A percentile compares a stretch with the other conserved stretches of the same genome.
Evolutionary conservation across 2,113 vertebrate species (phyloP).

Genomic region (Pteropus alecto): DNA sequence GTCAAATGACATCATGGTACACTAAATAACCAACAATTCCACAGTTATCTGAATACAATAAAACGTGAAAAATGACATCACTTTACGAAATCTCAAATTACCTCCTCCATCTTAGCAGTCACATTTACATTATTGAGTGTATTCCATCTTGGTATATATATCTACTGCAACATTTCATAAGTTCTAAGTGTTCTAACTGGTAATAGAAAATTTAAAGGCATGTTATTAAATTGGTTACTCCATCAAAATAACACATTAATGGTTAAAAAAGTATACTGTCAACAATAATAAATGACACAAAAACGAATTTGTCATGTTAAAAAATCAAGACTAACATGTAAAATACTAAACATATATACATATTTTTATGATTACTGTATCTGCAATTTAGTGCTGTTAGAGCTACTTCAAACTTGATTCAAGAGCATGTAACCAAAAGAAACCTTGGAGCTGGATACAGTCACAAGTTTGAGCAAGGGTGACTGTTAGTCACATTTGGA

Average conservation of each 20-base stretch:
- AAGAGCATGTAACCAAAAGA: not conserved
- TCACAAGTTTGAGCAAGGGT: not conserved
- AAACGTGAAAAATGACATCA: not conserved
- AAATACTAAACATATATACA: not conserved
- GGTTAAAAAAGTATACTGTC: not conserved
- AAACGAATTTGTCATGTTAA: not conserved
- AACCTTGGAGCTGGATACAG: not conserved
- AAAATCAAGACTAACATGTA: not conserved
- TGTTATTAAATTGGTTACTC: not conserved
- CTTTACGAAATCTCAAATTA: not conserved
- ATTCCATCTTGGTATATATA: not conserved
- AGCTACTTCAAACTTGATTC: not conserved
- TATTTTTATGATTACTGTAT: not conserved
- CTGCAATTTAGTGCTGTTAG: not conserved
- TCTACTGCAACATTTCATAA: not conserved
- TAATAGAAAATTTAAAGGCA: not conserved
- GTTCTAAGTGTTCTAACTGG: not conserved
- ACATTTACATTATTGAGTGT: not conserved
- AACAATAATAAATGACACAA: not conserved
- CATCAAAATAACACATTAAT: not conserved
- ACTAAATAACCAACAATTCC: not conserved
- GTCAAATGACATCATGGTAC: not conserved
- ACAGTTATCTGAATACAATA: not conserved
- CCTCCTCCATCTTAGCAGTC: not conserved
- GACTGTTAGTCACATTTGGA: conserved; percentile 4